Percentiles rank a stretch among this genome's conserved stretches.
phyloP scores from a whole-genome alignment of 2,888 invertebrate species.

The Deladenus siricidicola region DNA sequence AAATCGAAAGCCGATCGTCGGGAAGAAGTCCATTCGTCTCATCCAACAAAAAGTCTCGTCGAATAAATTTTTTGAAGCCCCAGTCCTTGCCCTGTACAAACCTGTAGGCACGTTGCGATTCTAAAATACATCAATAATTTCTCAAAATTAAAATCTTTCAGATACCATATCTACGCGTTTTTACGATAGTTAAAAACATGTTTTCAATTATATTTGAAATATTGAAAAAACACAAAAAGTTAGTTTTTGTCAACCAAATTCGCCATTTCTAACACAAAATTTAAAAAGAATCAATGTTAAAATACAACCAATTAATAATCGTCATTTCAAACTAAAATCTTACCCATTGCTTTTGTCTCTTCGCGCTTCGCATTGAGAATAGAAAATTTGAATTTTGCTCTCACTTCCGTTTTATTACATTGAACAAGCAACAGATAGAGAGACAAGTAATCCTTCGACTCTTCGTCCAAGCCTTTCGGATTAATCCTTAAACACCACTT shows the following conservation, averaged over 20 bases:
- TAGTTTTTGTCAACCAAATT: no score
- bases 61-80: slow-evolving; percentile 99
- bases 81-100: slow-evolving; percentile 99
- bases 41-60: slow-evolving; percentile 94
- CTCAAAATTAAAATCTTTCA: no score
- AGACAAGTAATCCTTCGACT: slow-evolving; percentile 99
- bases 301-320: no score
- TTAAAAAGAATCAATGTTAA: no score
- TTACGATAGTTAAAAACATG: no score
- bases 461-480: slow-evolving; percentile 96
- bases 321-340: no score
- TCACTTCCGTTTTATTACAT: slow-evolving; percentile 99
- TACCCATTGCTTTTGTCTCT: slow-evolving; percentile 99
- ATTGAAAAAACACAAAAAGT: no score
- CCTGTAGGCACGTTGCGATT: slow-evolving; percentile 84
- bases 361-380: slow-evolving; percentile 99
- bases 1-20: slow-evolving; percentile 92
- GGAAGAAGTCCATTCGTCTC: slow-evolving; percentile 96
- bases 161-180: no score
- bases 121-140: no score
- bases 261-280: no score
- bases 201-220: no score
- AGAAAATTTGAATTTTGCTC: slow-evolving; percentile 99
- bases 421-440: slow-evolving; percentile 95
- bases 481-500: slow-evolving; percentile 99